Evolutionary conservation across 2,113 vertebrate species (phyloP).

Genomic region (Sturnira hondurensis): DNA sequence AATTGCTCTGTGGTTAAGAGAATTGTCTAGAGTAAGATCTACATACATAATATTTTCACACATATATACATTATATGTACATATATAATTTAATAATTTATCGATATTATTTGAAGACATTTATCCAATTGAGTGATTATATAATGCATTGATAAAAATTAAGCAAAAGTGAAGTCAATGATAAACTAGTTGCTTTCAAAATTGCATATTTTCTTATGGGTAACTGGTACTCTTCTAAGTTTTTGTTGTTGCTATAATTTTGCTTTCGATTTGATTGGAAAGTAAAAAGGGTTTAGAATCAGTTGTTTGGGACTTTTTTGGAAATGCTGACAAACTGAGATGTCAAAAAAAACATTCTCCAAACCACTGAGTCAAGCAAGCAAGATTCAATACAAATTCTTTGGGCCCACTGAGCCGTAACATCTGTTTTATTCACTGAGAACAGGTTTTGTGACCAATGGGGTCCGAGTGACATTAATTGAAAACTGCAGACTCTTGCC

Average conservation of each 20-base stretch:
- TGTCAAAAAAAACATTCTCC: constrained; percentile 27
- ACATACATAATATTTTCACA: neutral
- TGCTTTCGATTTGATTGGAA: neutral
- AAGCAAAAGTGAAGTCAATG: neutral
- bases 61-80: neutral
- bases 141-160: neutral
- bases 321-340: constrained; percentile 1
- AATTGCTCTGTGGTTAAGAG: neutral
- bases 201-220: neutral
- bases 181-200: neutral
- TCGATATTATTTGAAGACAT: neutral
- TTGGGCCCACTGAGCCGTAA: neutral
- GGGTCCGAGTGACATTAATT: neutral
- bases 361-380: neutral
- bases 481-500: neutral
- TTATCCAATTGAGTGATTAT: neutral
- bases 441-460: neutral
- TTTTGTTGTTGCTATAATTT: neutral
- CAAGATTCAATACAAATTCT: neutral
- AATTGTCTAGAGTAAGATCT: neutral
- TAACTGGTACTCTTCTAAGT: neutral
- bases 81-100: neutral
- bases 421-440: neutral
- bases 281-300: neutral
- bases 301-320: neutral